Evolutionary conservation across 2,113 vertebrate species (phyloP), one percentile per base, ranked within the genome.

Genomic region (Columba janthina): DNA sequence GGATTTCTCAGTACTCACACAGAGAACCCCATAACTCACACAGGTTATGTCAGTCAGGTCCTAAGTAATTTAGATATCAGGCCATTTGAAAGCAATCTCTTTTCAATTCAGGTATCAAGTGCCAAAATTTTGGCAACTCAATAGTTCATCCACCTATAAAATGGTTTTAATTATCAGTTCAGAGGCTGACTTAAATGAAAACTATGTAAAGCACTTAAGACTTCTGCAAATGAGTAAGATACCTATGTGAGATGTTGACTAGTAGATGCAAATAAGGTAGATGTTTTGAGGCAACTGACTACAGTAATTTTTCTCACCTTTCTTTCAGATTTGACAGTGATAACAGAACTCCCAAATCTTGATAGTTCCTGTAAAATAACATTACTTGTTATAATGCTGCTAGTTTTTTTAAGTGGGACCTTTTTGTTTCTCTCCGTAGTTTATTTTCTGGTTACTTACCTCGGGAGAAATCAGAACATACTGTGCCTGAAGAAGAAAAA

Each of bases 401-500:
- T 67, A 36, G 5, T 1, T 5, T 50, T 61, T 44, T 50, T 26
- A 67, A 60, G 56, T 38, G 32, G 24, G 5, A 12, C 12, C 29
- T 92, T 5, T 42, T n/a, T 2, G 2, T 61, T 89, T 80, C 46
- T 70, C 54, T 70, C 40, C n/a, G 50, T 36, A 22, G 51, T 60
- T 50, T 38, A 21, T 74, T 79, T 93, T 80, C 62, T n/a, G 7
- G 19, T 42, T 93, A 94, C 97, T 98, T 95, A 98, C 98, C 94
- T 98, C 98, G 51, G 98, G 98, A 95, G 98, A 98, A 89, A 96
- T 95, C 12, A 98, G 44, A 21, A 98, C 96, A 22, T 98, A 97
- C 18, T 98, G 96, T 58, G 98, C 98, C 98, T 98, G 85, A 72
- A 85, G 16, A 24, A 53, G 17, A 21, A 38, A 51, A 60, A 40